Evolutionary conservation across 2,888 invertebrate species (phyloP).

Genomic region (Sepioteuthis lessoniana): DNA sequence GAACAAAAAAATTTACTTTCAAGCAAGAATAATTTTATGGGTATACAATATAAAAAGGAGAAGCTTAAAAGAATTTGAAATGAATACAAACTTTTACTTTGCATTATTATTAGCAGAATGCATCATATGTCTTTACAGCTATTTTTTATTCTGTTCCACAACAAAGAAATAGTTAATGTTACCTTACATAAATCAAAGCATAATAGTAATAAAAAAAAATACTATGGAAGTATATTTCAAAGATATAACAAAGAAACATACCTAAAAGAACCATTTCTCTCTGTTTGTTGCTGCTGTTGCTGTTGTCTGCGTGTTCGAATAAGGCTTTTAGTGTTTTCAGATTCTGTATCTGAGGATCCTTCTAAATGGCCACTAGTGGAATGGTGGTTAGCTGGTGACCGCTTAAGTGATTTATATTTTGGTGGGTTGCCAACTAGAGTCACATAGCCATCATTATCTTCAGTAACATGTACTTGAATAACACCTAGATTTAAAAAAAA

Average conservation of each 20-base stretch:
- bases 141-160: background rate
- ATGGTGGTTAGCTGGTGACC: background rate
- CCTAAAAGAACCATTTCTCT: constrained; percentile 35
- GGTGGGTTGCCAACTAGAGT: constrained; percentile 75
- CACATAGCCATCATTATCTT: constrained; percentile 77
- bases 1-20: no score
- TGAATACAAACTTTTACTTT: no score
- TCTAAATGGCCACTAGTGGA: constrained; percentile 43
- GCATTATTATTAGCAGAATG: background rate
- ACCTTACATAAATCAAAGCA: no score
- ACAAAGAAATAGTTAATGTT: background rate
- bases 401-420: constrained; percentile 36
- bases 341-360: constrained; percentile 48
- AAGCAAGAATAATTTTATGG: no score
- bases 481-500: constrained; percentile 64
- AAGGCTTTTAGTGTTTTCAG: constrained; percentile 38
- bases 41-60: no score
- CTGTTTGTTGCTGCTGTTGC: constrained; percentile 16
- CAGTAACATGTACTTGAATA: constrained; percentile 76
- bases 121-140: background rate
- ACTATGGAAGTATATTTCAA: no score
- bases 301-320: constrained; percentile 38
- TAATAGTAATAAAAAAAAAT: no score
- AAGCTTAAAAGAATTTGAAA: no score
- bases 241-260: background rate